Conservation (phyloP, 2,797 vertebrate species). For the Knipowitschia caucasica region DNA sequence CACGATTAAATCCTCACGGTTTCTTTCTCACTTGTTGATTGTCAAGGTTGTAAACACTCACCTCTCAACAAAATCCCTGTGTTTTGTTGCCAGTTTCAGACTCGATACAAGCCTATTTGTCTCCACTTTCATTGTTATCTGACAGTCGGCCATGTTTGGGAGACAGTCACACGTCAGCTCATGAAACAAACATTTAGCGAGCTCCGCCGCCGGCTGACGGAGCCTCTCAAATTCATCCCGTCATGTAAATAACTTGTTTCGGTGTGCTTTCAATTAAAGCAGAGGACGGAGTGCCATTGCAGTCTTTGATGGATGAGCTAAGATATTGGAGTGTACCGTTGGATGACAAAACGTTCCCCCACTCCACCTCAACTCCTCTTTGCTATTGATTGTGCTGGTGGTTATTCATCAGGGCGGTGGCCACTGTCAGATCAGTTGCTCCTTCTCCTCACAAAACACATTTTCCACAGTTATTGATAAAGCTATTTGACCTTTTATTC, state of each 20-base stretch:
- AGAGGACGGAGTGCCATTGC: conserved; percentile 70
- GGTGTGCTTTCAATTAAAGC: conserved; percentile 81
- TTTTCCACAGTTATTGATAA: conserved; percentile 77
- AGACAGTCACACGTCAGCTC: conserved; percentile 59
- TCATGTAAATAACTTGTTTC: conserved; percentile 83
- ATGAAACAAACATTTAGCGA: conserved; percentile 71
- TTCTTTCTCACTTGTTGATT: conserved; percentile 28
- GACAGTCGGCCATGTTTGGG: conserved; percentile 48
- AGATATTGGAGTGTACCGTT: conserved; percentile 79
- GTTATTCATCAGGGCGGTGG: conserved; percentile 79
- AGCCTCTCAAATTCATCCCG: conserved; percentile 70
- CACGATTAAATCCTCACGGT: conserved; percentile 32
- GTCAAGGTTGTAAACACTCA: conserved; percentile 20
- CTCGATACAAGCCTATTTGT: conserved; percentile 44
- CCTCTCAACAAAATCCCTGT: conserved; percentile 18
- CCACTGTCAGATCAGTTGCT: conserved; percentile 75
- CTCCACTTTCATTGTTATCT: conserved; percentile 46
- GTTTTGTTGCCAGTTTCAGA: conserved; percentile 27
- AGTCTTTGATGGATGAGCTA: conserved; percentile 78
- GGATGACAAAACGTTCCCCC: conserved; percentile 79
- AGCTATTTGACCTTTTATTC: conserved; percentile 79
- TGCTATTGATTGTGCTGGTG: conserved; percentile 76
- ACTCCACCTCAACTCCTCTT: conserved; percentile 79
- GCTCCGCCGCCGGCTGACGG: conserved; percentile 63
- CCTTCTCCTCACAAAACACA: conserved; percentile 73